Percentiles rank a stretch among this genome's conserved stretches.
Evolutionary conservation across 2,113 vertebrate species (phyloP).

Genomic region (Pygoscelis adeliae): DNA sequence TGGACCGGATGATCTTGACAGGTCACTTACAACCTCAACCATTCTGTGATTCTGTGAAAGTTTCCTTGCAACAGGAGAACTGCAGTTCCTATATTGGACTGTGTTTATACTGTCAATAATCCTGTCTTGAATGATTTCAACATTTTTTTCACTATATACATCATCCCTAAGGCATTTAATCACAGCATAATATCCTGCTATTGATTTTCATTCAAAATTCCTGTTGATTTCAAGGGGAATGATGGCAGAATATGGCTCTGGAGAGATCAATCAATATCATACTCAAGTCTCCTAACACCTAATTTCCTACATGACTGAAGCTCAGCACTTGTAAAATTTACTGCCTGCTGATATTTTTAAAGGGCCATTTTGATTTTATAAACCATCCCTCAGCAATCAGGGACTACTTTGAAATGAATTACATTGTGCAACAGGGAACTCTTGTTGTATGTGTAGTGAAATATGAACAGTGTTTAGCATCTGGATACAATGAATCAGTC

Average conservation of each 20-base stretch:
- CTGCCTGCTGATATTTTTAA: constrained; percentile 7
- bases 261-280: background rate
- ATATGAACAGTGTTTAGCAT: constrained; percentile 15
- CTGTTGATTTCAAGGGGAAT: background rate
- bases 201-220: background rate
- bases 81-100: background rate
- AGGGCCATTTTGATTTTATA: constrained; percentile 9
- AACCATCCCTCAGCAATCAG: background rate
- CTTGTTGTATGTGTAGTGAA: background rate
- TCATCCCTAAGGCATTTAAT: background rate
- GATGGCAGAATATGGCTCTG: background rate
- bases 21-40: background rate
- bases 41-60: background rate
- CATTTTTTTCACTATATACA: background rate
- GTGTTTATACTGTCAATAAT: background rate
- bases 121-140: background rate
- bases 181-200: background rate
- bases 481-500: background rate
- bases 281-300: background rate
- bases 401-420: constrained; percentile 15
- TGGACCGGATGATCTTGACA: background rate
- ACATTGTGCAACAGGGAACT: background rate
- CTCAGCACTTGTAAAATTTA: background rate
- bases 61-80: background rate
- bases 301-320: background rate